Percentiles rank a stretch among this genome's conserved stretches.
Evolutionary conservation across 2,113 vertebrate species (phyloP).

Genomic region (Myiagra hebetior): DNA sequence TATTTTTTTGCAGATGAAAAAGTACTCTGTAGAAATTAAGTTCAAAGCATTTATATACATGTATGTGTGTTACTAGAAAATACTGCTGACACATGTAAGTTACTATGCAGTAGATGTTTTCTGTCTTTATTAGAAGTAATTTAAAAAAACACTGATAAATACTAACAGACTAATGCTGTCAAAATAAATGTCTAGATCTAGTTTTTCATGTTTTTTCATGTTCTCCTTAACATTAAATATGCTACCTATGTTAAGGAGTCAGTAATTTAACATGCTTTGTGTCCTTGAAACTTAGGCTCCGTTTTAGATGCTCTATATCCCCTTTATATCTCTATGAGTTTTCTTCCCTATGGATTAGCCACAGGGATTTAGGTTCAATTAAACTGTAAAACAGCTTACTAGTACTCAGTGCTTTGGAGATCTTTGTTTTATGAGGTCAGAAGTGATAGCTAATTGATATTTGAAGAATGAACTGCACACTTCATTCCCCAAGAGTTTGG

Average conservation of each 20-base stretch:
- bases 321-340: neutral
- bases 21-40: neutral
- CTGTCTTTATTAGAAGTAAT: neutral
- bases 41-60: neutral
- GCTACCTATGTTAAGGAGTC: neutral
- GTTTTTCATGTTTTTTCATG: neutral
- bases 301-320: neutral
- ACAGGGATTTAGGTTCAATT: neutral
- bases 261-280: neutral
- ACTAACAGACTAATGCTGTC: conserved; percentile 13
- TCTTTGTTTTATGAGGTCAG: neutral
- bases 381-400: neutral
- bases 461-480: neutral
- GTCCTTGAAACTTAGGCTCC: neutral
- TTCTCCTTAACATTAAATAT: neutral
- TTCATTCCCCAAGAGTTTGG: neutral
- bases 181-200: neutral
- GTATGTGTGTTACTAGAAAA: neutral
- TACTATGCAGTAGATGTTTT: neutral
- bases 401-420: neutral
- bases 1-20: neutral
- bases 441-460: neutral
- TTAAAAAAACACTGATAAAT: neutral
- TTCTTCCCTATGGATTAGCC: neutral
- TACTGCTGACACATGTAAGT: neutral